Evolutionary conservation across 2,888 invertebrate species (phyloP), one percentile per base, ranked within the genome.

Genomic region (Hyalella azteca): DNA sequence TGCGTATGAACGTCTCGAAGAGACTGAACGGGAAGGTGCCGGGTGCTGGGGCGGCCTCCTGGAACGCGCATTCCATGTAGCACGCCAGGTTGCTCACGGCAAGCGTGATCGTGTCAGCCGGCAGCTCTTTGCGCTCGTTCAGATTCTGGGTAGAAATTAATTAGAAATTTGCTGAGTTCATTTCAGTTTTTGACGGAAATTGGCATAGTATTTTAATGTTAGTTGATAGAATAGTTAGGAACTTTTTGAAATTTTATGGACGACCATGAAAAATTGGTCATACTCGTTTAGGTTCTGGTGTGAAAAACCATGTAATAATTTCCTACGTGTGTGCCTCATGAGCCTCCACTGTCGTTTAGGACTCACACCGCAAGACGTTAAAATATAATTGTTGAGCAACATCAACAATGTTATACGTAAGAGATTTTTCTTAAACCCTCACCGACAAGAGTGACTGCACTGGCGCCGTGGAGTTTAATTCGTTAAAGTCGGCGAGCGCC

Each of bases 401-500:
- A 22, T 54, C n/a, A 7, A 49, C 4, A 26, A 54, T 4, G 15
- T 54, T 9, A 54, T 54, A 49, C 26, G 50, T 22, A 50, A n/a
- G n/a, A n/a, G n/a, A n/a, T n/a, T n/a, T n/a, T 15, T 26, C 5
- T 54, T 1, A 26, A 54, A 22, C 13, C 54, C 13, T 32, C 36
- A 66, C 66, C 90, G 97, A 96, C 22, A 97, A 91, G 40, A 98
- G 91, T 85, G 95, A 90, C 87, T 97, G 97, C 82, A 99, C 90
- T 15, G 98, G 97, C 11, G 96, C 95, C 81, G 97, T 94, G 2
- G 97, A 96, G 87, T 95, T 97, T 80, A 99, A 88, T 88, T 99
- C 98, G 87, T 93, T 94, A 89, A 99, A 99, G 89, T 99, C 99
- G 32, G 95, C 92, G 85, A 99, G 90, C 0, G 98, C 95, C 86